Evolutionary conservation across 1,140 invertebrate species (phyloP).

Genomic region (Magallana angulata): DNA sequence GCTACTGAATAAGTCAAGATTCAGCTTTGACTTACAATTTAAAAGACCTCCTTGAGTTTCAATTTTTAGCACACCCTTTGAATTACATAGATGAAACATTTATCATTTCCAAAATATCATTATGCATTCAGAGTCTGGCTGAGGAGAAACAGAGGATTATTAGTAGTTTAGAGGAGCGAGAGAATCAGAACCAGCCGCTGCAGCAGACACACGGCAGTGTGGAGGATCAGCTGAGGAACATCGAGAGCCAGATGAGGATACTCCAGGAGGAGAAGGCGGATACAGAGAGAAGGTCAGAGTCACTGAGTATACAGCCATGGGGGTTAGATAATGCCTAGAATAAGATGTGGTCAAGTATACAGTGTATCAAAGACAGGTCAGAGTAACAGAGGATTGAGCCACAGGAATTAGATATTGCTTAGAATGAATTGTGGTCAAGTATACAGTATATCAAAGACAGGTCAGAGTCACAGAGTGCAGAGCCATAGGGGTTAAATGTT

Average conservation of each 20-base stretch:
- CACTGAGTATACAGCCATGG: too few relatives aligned
- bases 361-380: constrained; percentile 55
- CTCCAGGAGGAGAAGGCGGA: constrained; percentile 68
- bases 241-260: constrained; percentile 67
- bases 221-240: constrained; percentile 62
- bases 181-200: constrained; percentile 61
- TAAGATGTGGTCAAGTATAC: too few relatives aligned
- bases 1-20: too few relatives aligned
- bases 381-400: neutral
- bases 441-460: constrained; percentile 28
- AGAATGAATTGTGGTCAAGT: too few relatives aligned
- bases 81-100: too few relatives aligned
- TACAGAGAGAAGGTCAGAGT: constrained; percentile 68
- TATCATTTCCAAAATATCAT: too few relatives aligned
- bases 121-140: constrained; percentile 33
- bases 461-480: constrained; percentile 43
- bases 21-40: too few relatives aligned
- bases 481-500: too few relatives aligned
- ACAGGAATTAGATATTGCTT: too few relatives aligned
- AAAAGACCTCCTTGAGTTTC: too few relatives aligned
- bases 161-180: constrained; percentile 57
- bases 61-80: too few relatives aligned
- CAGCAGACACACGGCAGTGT: constrained; percentile 64
- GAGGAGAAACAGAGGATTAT: constrained; percentile 65
- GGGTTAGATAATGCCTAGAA: too few relatives aligned